phyloP scores from a whole-genome alignment of 2,113 vertebrate species.

The Ictidomys tridecemlineatus region DNA sequence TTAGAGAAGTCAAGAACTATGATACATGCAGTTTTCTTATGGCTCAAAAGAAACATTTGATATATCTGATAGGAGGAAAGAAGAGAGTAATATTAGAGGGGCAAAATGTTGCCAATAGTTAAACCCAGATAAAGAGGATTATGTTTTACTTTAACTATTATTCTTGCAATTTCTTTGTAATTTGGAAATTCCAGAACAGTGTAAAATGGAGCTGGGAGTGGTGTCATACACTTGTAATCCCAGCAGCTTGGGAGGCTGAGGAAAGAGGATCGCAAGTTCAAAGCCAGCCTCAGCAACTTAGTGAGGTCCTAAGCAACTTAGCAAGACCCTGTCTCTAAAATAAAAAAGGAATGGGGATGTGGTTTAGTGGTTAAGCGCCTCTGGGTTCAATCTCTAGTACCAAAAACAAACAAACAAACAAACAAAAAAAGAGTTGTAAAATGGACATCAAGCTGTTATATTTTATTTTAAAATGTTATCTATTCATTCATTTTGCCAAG shows the following conservation, averaged over 20 bases:
- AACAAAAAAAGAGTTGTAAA: background rate
- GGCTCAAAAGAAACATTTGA: background rate
- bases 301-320: no score
- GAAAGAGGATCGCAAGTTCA: no score
- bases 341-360: no score
- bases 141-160: background rate
- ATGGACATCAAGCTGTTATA: background rate
- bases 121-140: background rate
- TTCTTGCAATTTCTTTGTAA: conserved; percentile 38
- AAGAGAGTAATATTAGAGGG: background rate
- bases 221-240: no score
- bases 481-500: no score
- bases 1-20: background rate
- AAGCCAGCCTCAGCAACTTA: no score
- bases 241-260: no score
- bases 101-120: background rate
- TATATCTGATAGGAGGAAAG: background rate
- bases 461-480: no score
- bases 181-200: conserved; percentile 24
- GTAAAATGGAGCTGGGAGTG: background rate
- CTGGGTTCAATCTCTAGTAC: no score
- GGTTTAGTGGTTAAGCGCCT: no score
- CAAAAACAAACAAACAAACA: no score
- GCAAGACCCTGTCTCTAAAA: no score
- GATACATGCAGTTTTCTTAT: background rate